Evolutionary conservation across 2,888 invertebrate genomes (phyloP).

Genomic region (Rosalia funebris): DNA sequence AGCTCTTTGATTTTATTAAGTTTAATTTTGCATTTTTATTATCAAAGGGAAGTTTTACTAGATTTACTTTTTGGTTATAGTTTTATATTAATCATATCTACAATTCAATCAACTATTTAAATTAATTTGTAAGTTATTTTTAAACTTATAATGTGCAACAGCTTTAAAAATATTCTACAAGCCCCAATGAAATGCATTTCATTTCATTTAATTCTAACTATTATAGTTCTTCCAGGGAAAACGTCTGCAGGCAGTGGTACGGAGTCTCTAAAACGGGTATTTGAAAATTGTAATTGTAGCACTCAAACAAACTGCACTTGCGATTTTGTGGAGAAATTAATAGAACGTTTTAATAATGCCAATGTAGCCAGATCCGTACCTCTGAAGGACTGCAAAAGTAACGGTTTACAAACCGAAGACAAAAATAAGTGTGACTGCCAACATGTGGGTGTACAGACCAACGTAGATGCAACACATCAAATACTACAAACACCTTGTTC

Average conservation of each 20-base stretch:
- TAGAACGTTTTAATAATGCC: conserved; percentile 34
- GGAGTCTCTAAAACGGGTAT: conserved; percentile 33
- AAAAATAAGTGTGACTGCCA: neutral
- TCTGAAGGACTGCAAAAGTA: conserved; percentile 12
- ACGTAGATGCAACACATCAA: neutral
- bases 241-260: conserved; percentile 1
- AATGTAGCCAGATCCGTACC: neutral
- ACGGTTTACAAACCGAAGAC: conserved; percentile 24
- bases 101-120: no score
- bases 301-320: conserved; percentile 34
- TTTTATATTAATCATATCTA: no score
- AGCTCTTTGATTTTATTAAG: no score
- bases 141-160: no score
- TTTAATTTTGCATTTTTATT: no score
- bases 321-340: conserved; percentile 42
- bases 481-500: neutral
- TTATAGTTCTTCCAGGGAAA: neutral
- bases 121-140: no score
- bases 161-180: no score
- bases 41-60: no score
- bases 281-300: conserved; percentile 38
- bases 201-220: no score
- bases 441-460: conserved; percentile 1
- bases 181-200: no score
- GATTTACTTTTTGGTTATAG: no score